Percentiles rank a stretch among this genome's conserved stretches.
These are phyloP conservation scores for Aphelenchoides besseyi DNA, from an alignment of 1,140 invertebrate species.

Conservation along the genomic window DNA sequence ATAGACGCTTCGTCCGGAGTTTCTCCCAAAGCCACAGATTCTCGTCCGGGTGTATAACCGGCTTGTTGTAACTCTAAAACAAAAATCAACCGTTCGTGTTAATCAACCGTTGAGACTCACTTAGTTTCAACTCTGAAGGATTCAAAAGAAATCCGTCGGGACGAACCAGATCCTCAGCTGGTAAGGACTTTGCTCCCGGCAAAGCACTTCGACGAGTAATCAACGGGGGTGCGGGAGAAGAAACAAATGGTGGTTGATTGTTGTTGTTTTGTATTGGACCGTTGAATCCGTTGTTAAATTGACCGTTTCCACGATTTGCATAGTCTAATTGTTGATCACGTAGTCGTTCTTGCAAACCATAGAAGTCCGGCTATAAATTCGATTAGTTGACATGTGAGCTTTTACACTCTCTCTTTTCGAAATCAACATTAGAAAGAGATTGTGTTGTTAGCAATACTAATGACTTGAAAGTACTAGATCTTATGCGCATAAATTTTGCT, in stretches of 20 bases:
- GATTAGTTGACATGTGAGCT: no score
- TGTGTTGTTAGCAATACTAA: no score
- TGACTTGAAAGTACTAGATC: no score
- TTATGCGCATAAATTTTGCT: no score
- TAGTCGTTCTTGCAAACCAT: no score
- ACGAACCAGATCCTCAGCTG: conserved; percentile 36
- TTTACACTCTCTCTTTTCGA: no score
- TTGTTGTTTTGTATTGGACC: neutral
- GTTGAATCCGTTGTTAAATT: neutral
- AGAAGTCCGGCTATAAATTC: conserved; percentile 47
- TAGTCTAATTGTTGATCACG: neutral
- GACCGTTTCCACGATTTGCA: neutral
- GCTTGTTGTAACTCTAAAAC: conserved; percentile 37
- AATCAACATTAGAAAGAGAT: no score
- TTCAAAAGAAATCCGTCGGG: conserved; percentile 30
- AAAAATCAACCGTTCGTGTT: neutral
- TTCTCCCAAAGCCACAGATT: conserved; percentile 46
- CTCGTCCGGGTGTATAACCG: conserved; percentile 33
- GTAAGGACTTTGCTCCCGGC: conserved; percentile 39
- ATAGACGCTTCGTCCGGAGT: conserved; percentile 42
- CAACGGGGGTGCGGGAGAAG: conserved; percentile 8
- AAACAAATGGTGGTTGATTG: neutral
- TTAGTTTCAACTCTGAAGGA: conserved; percentile 28
- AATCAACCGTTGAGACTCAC: conserved; percentile 7
- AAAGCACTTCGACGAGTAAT: conserved; percentile 21